Base-by-base conservation (phyloP, 2,888 invertebrate species). In the Julus scandinavius region DNA sequence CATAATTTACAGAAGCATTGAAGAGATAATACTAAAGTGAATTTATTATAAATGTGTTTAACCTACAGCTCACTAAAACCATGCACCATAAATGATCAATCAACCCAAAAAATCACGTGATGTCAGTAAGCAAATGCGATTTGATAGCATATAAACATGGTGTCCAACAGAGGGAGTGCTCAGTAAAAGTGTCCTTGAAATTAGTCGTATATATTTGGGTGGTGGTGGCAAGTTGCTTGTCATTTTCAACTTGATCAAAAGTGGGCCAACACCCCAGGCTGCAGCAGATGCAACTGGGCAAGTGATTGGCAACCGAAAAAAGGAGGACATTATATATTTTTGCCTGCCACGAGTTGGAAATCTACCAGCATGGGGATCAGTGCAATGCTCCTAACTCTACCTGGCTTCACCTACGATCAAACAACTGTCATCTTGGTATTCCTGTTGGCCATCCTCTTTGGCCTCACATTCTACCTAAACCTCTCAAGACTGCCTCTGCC, bases 401-500 rank as follows among this genome's bases (percentile, higher is more conserved):
- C 80, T 15, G 80, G 80, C 38, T 38, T 80, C 80, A 80, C 80
- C 15, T 80, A 80, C 15, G 80, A 80, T 38, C 80, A 80, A 40
- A 80, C 80, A 13, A 80, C 80, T 7, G 49, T 85, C 49, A 13
- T 85, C 49, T 45, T 85, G 45, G 49, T 85, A 7, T 17, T 85
- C 50, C 85, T 85, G 85, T 9, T 85, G 20, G 45, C 50, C 20
- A 41, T 50, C 17, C 85, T 85, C 50, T 50, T 41, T 13, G 85
- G 45, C 11, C 9, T 85, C 29, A 50, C 45, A 17, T 49, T 49
- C 45, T 45, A 29, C 20, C 9, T 85, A 9, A 45, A 11, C 29
- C 7, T 20, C 6, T 20, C 41, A 6, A 20, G 7, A 45, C 17
- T 17, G 40, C 54, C 85, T 3, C 15, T 89, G 49, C 89, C 89